phyloP scores from a whole-genome alignment of 2,888 invertebrate genomes.

The Habroteleia sp. region DNA sequence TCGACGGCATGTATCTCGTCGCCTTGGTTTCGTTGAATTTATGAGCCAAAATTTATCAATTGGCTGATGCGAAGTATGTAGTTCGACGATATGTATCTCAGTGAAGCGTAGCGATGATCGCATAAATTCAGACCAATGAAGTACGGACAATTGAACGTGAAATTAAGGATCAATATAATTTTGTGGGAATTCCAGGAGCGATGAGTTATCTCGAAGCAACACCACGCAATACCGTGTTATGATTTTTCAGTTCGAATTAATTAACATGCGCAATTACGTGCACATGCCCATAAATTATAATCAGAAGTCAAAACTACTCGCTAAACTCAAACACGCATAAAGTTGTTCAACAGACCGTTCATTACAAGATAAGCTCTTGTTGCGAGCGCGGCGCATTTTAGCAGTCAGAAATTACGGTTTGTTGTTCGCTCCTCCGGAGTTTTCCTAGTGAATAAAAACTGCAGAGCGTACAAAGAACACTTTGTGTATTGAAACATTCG shows the following conservation, averaged over 20 bases:
- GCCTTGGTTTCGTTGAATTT: constrained; percentile 38
- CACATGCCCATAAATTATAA: constrained; percentile 8
- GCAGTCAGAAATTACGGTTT: constrained; percentile 23
- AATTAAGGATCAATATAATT: constrained; percentile 10
- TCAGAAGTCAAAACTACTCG: constrained; percentile 7
- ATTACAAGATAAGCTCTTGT: constrained; percentile 34
- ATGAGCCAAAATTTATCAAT: constrained; percentile 51
- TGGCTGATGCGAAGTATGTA: constrained; percentile 17
- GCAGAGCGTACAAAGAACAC: constrained; percentile 11
- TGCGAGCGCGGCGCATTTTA: constrained; percentile 30
- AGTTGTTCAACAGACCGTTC: constrained; percentile 10
- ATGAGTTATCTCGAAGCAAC: background rate
- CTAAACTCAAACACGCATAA: constrained; percentile 13
- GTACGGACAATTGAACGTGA: constrained; percentile 18
- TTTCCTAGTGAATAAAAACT: constrained; percentile 10
- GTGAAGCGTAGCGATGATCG: constrained; percentile 15
- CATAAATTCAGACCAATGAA: constrained; percentile 36
- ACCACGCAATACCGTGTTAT: background rate
- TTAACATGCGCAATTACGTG: constrained; percentile 23
- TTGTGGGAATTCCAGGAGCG: constrained; percentile 10
- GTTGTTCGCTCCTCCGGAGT: constrained; percentile 19
- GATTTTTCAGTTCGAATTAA: constrained; percentile 31
- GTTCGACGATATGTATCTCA: constrained; percentile 23
- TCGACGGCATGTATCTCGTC: constrained; percentile 39
- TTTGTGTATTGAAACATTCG: constrained; percentile 37